A percentile compares a stretch with the other conserved stretches of the same genome.
These are phyloP conservation scores for Antitype chi DNA, from an alignment of 2,888 invertebrate species.

Conservation along the genomic window DNA sequence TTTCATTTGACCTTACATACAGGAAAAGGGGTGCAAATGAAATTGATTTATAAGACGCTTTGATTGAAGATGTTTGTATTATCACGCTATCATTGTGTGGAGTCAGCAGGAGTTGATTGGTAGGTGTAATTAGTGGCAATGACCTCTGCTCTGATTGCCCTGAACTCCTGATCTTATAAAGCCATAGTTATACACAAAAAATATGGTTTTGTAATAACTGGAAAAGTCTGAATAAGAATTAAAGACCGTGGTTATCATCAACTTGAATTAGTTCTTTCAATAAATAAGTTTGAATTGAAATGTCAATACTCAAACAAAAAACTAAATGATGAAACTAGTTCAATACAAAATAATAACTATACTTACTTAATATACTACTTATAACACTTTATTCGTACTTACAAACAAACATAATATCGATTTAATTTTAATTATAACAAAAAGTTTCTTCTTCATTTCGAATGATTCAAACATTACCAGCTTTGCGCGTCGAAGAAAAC, in stretches of 20 bases:
- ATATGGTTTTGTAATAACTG: no score
- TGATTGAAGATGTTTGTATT: slow-evolving; percentile 43
- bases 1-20: slow-evolving; percentile 49
- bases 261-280: not conserved
- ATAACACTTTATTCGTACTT: slow-evolving; percentile 3
- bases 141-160: slow-evolving; percentile 17
- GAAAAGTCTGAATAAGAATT: no score
- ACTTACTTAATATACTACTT: not conserved
- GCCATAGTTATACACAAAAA: not conserved
- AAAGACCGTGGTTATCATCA: not conserved
- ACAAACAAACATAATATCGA: not conserved
- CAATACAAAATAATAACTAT: slow-evolving; percentile 40
- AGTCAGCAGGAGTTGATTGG: slow-evolving; percentile 35
- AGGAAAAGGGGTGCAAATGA: slow-evolving; percentile 61
- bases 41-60: slow-evolving; percentile 61
- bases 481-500: not conserved
- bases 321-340: not conserved
- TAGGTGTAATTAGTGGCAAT: slow-evolving; percentile 24
- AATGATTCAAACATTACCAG: not conserved
- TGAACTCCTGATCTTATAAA: not conserved
- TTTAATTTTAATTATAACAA: slow-evolving; percentile 34
- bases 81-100: slow-evolving; percentile 38
- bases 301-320: not conserved
- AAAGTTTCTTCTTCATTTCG: slow-evolving; percentile 13
- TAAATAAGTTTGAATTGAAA: not conserved